Evolutionary conservation across 1,140 invertebrate genomes (phyloP), one percentile per base, ranked within the genome.

Genomic region (Hylaeus anthracinus): DNA sequence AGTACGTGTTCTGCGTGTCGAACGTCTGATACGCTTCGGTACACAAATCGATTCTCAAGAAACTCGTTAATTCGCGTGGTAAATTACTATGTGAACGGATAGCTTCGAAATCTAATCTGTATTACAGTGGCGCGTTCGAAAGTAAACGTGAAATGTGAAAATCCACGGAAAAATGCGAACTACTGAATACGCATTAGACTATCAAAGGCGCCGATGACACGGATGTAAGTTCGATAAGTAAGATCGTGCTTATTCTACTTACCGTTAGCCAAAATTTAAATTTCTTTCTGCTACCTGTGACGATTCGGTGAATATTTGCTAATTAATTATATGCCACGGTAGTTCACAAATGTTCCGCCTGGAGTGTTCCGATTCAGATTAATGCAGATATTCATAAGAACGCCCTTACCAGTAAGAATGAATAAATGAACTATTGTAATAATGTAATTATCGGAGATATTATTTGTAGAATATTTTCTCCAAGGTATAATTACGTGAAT

Each of bases 101-200:
- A 51, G 45, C 63, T 80, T 80, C 71, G 79, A 80, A 80, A 80
- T 80, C 79, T 80, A 75, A 80, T 80, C 79, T 80, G 79, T 80
- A 80, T 80, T 80, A 80, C 72, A 69, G 55, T 26, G 56, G 64
- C 72, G 79, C 72, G 56, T 74, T 80, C 64, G 79, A 80, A 80
- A 80, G 79, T 80, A 80, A 80, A 80, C 79, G 79, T 80, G 79
- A 80, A 80, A 80, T 80, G 79, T 80, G 79, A 80, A 80, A 80
- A 80, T 80, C 79, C 45, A 61, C 63, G 53, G 79, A 80, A 79
- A 79, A 80, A 80, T 75, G 79, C 63, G 79, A 75, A 80, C 79
- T 74, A n/a, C 72, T 61, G 72, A 53, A 53, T 75, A 80, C 43
- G 45, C 3, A 45, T 80, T 53, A 65, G 72, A 45, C 64, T 61